Base-by-base conservation (phyloP, 1,140 invertebrate genomes). In the Monomorium pharaonis region DNA sequence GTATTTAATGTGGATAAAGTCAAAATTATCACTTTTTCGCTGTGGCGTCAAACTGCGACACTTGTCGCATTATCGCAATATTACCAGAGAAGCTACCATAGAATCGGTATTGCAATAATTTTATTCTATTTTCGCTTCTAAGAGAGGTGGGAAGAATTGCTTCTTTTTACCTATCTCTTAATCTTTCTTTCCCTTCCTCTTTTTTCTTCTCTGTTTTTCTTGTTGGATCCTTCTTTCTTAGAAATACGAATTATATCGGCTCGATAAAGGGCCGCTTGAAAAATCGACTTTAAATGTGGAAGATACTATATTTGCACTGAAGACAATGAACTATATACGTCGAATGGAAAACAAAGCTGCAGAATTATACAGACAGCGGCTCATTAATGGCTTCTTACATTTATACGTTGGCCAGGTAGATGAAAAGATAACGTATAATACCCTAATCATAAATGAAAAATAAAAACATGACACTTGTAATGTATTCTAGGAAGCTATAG, bases 351-450 rank as follows among this genome's bases (percentile, higher is more conserved):
- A 96, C 33, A 96, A 96, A 65, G 96, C 97, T 42, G 97, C 96
- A 49, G 97, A 97, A 92, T 92, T 98, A 60, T 98, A 98, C 92
- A 98, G 98, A 92, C 96, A 97, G 86, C 97, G 97, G 93, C 94
- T 96, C 56, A 96, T 98, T 87, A 93, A 97, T 89, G 97, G 97
- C 5, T 98, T 98, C 92, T 98, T 97, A 92, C 97, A 98, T 94
- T 95, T 98, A 18, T 98, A 97, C 92, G 96, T 96, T 44, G 97
- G 97, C 70, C 97, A 97, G 94, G 97, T 91, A 87, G 44, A 84
- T 14, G 16, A 84, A 72, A 54, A 7, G 27, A 30, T 77, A 44
- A n/a, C 0, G 44, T 3, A n/a, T 18, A 3, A 58, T 21, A 58
- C 44, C 10, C 6, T 14, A 21, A 2, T n/a, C 0, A 3, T 3